Evolutionary conservation across 2,113 vertebrate species (phyloP), one percentile per base, ranked within the genome.

Genomic region (Cyanocitta stelleri): DNA sequence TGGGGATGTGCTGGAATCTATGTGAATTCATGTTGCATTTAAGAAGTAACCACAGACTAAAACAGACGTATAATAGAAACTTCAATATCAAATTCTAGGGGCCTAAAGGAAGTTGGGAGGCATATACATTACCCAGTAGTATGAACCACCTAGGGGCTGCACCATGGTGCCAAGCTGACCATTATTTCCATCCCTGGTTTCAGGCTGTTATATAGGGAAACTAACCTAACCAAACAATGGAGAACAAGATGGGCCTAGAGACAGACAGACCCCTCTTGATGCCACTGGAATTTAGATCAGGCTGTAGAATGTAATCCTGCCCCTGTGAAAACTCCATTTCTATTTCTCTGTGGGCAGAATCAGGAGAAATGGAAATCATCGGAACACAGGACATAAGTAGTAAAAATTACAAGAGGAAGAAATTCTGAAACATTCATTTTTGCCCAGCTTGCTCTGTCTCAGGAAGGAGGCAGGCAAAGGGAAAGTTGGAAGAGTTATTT

Each of bases 381-480:
- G 30, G 35, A 91, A 84, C 44, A 66, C 24, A 89, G 35, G 26
- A 68, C 1, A 0, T 18, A 80, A 24, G 21, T 9, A 69, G 29
- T 30, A 74, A 89, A 93, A 94, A 63, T 68, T 21, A 33, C 27
- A 48, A 61, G 41, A 76, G 20, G 35, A 68, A 89, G 24, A 72
- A 67, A 78, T 66, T 64, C 52, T 37, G 54, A 88, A 82, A 79
- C 29, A 68, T 3, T 76, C 0, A 5, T 29, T 85, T 62, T 72
- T 75, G 33, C 17, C 39, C 52, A 59, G 43, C 27, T 59, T 86
- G 22, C 30, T 44, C 9, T 83, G 63, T 51, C 39, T 71, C 3
- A 5, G 52, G 46, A 37, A 41, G 21, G 11, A 20, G 16, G 12
- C 0, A 0, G 5, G 20, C 6, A 51, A 39, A 27, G 19, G 1